Percentiles rank a stretch among this genome's conserved stretches.
Evolutionary conservation across 2,113 vertebrate species (phyloP).

Genomic region (Pygoscelis antarcticus): DNA sequence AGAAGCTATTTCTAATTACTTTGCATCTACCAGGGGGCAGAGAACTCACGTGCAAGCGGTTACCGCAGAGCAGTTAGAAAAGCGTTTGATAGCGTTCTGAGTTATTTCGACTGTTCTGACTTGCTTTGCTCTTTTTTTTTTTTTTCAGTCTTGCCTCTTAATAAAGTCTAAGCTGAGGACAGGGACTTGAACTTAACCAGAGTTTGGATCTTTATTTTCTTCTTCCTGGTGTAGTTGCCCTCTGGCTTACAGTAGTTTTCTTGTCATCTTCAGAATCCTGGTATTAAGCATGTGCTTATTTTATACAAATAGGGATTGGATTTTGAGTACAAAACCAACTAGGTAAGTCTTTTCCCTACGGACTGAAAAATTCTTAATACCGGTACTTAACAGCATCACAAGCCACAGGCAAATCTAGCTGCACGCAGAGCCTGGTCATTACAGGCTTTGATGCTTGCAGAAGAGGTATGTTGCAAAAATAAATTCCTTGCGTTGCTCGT

Average conservation of each 20-base stretch:
- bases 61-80: background rate
- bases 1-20: background rate
- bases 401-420: background rate
- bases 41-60: background rate
- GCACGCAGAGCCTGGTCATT: background rate
- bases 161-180: background rate
- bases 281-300: background rate
- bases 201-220: background rate
- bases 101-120: background rate
- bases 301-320: background rate
- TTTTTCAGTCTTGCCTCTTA: background rate
- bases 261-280: background rate
- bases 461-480: background rate
- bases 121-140: background rate
- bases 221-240: background rate
- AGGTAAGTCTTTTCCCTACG: background rate
- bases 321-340: background rate
- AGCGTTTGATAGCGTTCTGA: background rate
- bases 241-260: background rate
- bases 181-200: background rate
- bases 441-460: background rate
- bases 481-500: background rate
- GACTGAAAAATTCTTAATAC: background rate
- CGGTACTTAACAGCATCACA: background rate
- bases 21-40: background rate